Evolutionary conservation across 2,888 invertebrate genomes (phyloP).

Genomic region (Heterodera filipjevi): DNA sequence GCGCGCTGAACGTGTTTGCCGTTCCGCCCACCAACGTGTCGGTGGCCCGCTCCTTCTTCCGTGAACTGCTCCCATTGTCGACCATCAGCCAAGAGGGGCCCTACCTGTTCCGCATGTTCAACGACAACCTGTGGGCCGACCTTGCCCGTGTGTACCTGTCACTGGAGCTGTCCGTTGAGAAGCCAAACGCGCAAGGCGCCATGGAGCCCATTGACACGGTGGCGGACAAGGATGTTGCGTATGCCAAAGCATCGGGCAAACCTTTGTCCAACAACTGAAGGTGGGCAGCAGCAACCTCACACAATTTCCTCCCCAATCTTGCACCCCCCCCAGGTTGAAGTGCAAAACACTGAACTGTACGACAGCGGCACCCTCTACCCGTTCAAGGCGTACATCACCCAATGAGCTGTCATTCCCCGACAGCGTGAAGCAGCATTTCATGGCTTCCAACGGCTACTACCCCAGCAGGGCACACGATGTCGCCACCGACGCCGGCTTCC

Average conservation of each 20-base stretch:
- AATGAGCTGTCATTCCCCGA: too few species aligned
- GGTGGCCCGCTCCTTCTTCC: background rate
- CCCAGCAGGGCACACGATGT: constrained; percentile 7
- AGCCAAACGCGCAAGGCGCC: background rate
- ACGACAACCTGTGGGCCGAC: constrained; percentile 29
- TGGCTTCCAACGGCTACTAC: constrained; percentile 32
- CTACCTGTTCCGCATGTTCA: constrained; percentile 20
- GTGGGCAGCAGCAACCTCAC: background rate
- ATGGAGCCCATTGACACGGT: background rate
- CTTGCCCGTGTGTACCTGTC: constrained; percentile 18
- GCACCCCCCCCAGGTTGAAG: too few species aligned
- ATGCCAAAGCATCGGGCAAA: constrained; percentile 23
- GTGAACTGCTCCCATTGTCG: constrained; percentile 26
- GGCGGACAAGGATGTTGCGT: background rate
- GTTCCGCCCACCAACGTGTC: constrained; percentile 33
- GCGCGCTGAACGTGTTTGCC: constrained; percentile 18
- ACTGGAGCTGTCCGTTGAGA: constrained; percentile 5
- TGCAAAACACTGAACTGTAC: constrained; percentile 9
- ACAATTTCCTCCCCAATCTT: too few species aligned
- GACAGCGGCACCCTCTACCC: constrained; percentile 27
- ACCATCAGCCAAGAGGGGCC: constrained; percentile 25
- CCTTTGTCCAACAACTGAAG: constrained; percentile 32
- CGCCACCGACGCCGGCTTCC: constrained; percentile 16
- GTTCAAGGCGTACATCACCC: constrained; percentile 27
- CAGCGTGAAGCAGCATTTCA: too few species aligned